Evolutionary conservation across 1,140 invertebrate genomes (phyloP).

Genomic region (Solenopsis fugax): DNA sequence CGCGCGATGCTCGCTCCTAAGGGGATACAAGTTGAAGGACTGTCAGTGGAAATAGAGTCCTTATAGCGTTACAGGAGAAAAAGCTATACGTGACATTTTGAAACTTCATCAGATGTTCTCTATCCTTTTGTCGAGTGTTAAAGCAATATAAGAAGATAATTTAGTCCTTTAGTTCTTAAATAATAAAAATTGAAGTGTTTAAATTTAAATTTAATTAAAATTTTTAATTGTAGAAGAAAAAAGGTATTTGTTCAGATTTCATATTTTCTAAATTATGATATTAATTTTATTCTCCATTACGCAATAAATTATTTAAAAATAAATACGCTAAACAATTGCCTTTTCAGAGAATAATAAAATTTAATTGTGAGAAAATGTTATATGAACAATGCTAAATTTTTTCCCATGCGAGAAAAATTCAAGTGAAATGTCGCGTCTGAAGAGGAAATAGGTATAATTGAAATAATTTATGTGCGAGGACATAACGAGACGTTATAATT

Average conservation of each 20-base stretch:
- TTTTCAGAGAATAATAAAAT: constrained; percentile 8
- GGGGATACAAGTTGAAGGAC: constrained; percentile 43
- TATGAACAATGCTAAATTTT: background rate
- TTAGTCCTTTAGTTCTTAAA: background rate
- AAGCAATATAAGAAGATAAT: background rate
- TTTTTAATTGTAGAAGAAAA: background rate
- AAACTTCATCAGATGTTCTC: constrained; percentile 12
- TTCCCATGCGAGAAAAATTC: background rate
- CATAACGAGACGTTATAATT: constrained; percentile 26
- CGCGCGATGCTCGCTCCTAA: constrained; percentile 8
- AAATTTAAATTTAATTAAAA: no score
- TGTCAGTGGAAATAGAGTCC: constrained; percentile 15
- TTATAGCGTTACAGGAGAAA: background rate
- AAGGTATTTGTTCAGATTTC: background rate
- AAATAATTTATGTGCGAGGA: background rate
- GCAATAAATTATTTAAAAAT: background rate
- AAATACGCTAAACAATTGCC: background rate
- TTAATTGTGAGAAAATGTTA: background rate
- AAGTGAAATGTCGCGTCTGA: background rate
- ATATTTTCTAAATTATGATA: background rate
- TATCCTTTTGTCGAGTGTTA: background rate
- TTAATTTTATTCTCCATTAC: background rate
- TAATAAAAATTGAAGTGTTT: background rate
- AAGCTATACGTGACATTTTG: background rate
- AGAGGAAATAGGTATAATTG: constrained; percentile 10